Evolutionary conservation across 2,113 vertebrate species (phyloP), one percentile per base, ranked within the genome.

Genomic region (Rhinoptilus africanus): DNA sequence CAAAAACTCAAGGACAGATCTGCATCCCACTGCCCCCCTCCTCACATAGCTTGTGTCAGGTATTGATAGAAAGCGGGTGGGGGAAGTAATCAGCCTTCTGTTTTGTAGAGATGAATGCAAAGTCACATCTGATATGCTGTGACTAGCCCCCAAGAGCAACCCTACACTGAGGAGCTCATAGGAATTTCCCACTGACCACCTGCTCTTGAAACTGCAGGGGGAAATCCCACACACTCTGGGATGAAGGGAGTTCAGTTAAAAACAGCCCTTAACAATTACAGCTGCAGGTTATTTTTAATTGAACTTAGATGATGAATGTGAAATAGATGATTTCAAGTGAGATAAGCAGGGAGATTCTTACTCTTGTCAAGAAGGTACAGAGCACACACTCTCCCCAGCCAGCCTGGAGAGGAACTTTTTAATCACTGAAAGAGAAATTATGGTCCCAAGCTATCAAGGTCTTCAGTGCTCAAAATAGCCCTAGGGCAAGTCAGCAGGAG

Each of bases 141-240:
- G 75, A 93, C 48, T 76, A 82, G 59, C 60, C 80, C 68, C 11
- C 37, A 51, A 92, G 35, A 95, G 84, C 96, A 97, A 75, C 81
- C 71, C 48, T 88, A 71, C 68, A 67, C 78, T 41, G 60, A 87
- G 59, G 64, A 91, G 85, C 48, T 83, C 57, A n/a, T 30, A 96
- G 97, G 98, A 98, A 97, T 98, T 98, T 98, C 97, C 98, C 97
- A 92, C 59, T 97, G 97, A 94, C 97, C 96, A 97, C 86, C 97
- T 98, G 97, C 94, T 98, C 82, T 92, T 87, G 20, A 95, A 90
- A 96, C 54, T 86, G 41, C 47, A 72, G 72, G 96, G 97, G 97
- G 88, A 96, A 98, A 98, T 97, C 98, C 96, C 97, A 94, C 91
- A 88, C n/a, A 41, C 81, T 91, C 89, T 78, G 85, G 89, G 76